Conservation (phyloP, 2,888 invertebrate species). For the Pyrocoelia pectoralis region DNA sequence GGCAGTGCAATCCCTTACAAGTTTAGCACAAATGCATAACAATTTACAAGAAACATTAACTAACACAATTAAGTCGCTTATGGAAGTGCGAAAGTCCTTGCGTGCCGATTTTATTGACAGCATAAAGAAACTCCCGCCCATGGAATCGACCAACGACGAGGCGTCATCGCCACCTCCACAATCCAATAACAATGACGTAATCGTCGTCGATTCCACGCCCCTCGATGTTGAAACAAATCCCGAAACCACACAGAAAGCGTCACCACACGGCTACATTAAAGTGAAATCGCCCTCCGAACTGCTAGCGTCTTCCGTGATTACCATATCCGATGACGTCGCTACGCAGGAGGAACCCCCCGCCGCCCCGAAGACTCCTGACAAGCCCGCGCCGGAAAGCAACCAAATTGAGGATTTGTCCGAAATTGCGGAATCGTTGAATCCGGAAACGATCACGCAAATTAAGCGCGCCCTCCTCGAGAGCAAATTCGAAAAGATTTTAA, state of each 20-base stretch:
- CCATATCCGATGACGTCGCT: not conserved
- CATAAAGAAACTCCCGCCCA: constrained; percentile 59
- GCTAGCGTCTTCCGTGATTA: not conserved
- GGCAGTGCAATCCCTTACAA: constrained; percentile 61
- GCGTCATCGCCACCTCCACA: not conserved
- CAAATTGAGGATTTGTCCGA: no score
- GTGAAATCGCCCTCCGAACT: not conserved
- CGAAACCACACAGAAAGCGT: not conserved
- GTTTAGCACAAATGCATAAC: constrained; percentile 65
- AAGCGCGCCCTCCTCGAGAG: not conserved
- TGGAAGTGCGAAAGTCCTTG: constrained; percentile 65
- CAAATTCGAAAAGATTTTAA: not conserved
- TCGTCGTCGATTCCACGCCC: constrained; percentile 61
- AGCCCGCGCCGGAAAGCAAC: not conserved
- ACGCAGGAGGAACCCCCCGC: not conserved
- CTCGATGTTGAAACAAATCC: not conserved
- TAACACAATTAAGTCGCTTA: constrained; percentile 64
- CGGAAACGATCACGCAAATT: not conserved
- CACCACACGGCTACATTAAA: not conserved
- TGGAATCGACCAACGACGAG: constrained; percentile 25
- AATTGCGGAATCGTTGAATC: not conserved
- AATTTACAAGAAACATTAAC: constrained; percentile 65
- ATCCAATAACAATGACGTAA: constrained; percentile 61
- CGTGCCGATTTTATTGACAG: constrained; percentile 65
- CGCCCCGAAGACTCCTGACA: not conserved